phyloP scores from a whole-genome alignment of 2,888 invertebrate genomes.

The Blera fallax region DNA sequence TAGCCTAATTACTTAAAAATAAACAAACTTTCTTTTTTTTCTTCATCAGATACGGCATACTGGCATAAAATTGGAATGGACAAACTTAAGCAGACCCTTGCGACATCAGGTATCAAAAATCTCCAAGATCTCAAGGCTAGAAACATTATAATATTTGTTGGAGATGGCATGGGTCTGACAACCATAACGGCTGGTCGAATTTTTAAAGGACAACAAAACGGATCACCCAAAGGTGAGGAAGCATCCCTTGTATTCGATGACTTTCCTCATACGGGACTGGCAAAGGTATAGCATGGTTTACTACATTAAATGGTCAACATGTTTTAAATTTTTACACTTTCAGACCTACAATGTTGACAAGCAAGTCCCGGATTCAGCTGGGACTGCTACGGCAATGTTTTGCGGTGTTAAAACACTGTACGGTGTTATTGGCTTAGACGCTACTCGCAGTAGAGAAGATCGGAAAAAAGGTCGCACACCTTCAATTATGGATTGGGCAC shows the following conservation, averaged over 20 bases:
- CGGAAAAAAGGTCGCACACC: conserved; percentile 82
- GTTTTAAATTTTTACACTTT: conserved; percentile 2
- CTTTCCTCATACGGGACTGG: conserved; percentile 84
- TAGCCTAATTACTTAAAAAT: not conserved
- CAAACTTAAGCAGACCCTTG: conserved; percentile 80
- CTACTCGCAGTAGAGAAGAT: conserved; percentile 75
- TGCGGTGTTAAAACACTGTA: conserved; percentile 85
- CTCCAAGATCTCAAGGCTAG: conserved; percentile 82
- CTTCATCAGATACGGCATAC: conserved; percentile 77
- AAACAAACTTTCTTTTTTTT: not conserved
- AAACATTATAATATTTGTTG: conserved; percentile 86
- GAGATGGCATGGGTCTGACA: conserved; percentile 87
- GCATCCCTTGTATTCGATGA: conserved; percentile 84
- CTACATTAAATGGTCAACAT: not conserved
- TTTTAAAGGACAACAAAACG: conserved; percentile 83
- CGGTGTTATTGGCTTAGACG: conserved; percentile 83
- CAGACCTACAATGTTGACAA: conserved; percentile 88
- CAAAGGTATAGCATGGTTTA: conserved; percentile 83
- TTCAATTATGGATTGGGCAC: conserved; percentile 84
- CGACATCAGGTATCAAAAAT: conserved; percentile 79
- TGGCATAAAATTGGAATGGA: conserved; percentile 77
- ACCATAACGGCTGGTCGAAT: conserved; percentile 86
- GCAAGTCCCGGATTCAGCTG: conserved; percentile 88
- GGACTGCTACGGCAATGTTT: conserved; percentile 86
- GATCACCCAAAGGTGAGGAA: conserved; percentile 83